phyloP scores from a whole-genome alignment of 2,113 vertebrate species.

The Hypanus sabinus region DNA sequence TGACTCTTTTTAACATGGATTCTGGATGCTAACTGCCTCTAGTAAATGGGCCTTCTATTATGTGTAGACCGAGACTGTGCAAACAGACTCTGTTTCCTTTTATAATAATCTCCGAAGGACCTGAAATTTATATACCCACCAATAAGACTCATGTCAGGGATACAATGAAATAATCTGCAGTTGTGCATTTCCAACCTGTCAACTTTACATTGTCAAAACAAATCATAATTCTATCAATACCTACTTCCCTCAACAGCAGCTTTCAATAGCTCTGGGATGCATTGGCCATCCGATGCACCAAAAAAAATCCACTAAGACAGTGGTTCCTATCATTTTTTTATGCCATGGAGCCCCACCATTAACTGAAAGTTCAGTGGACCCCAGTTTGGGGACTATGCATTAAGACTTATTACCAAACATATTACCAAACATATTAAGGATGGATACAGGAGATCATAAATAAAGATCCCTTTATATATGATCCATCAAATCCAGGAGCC shows the following conservation, averaged over 20 bases:
- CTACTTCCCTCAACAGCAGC: background rate
- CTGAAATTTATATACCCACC: too few relatives aligned
- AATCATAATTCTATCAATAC: background rate
- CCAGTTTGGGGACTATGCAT: too few relatives aligned
- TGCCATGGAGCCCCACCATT: too few relatives aligned
- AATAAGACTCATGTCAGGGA: background rate
- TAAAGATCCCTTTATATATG: background rate
- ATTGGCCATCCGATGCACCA: background rate
- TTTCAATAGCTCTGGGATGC: background rate
- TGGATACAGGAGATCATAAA: background rate
- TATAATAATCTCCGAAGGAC: too few relatives aligned
- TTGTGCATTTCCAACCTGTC: background rate
- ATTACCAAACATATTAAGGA: background rate
- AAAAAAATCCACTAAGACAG: background rate
- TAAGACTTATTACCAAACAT: background rate
- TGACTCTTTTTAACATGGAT: background rate
- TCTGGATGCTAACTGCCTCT: background rate
- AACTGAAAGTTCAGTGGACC: too few relatives aligned
- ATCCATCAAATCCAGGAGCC: background rate
- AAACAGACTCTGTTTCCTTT: too few relatives aligned
- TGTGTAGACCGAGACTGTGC: background rate
- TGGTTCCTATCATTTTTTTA: too few relatives aligned
- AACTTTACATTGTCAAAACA: background rate
- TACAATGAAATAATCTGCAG: background rate
- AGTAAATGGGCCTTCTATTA: background rate